A percentile compares a stretch with the other conserved stretches of the same genome.
Conservation (phyloP, 2,797 vertebrate species). For the Sebastolobus altivelis region DNA sequence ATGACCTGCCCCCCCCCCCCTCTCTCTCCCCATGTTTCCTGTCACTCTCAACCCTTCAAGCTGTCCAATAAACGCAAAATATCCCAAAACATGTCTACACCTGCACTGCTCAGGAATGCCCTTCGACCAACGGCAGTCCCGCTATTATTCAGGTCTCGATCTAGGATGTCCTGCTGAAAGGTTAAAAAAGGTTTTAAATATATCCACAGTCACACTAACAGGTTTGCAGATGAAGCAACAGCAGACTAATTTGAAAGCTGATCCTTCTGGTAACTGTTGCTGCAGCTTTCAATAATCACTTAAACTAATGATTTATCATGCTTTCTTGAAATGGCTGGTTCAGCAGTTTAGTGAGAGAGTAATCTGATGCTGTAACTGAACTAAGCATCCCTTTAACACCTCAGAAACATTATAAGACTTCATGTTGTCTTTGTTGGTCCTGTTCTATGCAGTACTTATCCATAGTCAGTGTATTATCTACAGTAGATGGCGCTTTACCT, state of each 20-base stretch:
- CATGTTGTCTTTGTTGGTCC: not conserved
- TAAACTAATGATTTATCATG: not conserved
- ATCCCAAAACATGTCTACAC: conserved; percentile 22
- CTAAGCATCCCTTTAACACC: not conserved
- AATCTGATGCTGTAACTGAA: not conserved
- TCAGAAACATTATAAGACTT: not conserved
- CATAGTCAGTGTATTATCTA: not conserved
- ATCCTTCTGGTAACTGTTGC: not conserved
- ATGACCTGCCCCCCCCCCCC: conserved; percentile 19
- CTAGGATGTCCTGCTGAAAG: conserved; percentile 4
- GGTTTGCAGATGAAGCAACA: not conserved
- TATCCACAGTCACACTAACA: not conserved
- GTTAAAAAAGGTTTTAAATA: not conserved
- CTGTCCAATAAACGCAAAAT: conserved; percentile 43
- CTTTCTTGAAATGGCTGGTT: conserved; percentile 2
- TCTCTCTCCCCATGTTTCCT: conserved; percentile 33
- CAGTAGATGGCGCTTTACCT: not conserved
- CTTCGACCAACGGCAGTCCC: not conserved
- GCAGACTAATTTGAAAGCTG: not conserved
- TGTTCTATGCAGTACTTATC: not conserved
- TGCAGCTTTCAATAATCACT: not conserved
- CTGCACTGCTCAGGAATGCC: conserved; percentile 3
- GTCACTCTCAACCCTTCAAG: conserved; percentile 57
- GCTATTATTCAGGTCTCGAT: conserved; percentile 1
- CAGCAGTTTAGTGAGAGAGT: not conserved